Conservation (phyloP, 2,888 invertebrate species). For the Pristionchus entomophagus region DNA sequence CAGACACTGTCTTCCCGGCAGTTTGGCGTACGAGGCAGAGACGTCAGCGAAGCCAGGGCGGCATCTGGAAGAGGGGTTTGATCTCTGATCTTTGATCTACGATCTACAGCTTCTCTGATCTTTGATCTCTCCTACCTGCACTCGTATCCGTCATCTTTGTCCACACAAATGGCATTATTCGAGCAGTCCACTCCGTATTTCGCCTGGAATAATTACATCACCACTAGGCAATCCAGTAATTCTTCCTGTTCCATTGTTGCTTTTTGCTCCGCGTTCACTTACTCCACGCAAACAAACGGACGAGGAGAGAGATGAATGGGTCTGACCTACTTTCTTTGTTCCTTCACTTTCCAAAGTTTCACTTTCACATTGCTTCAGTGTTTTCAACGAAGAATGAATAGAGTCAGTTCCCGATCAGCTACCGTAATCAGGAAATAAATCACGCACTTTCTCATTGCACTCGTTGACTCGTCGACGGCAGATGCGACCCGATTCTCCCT, state of each 20-base stretch:
- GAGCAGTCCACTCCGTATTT: conserved; percentile 73
- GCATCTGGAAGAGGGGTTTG: conserved; percentile 55
- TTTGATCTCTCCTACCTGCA: conserved; percentile 55
- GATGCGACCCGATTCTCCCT: conserved; percentile 66
- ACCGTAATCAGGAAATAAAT: not conserved
- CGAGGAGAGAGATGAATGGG: conserved; percentile 28
- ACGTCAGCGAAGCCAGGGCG: conserved; percentile 76
- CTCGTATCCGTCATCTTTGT: conserved; percentile 70
- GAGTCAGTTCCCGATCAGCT: conserved; percentile 12
- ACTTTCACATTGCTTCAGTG: conserved; percentile 4
- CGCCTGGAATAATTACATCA: not conserved
- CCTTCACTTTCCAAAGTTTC: conserved; percentile 8
- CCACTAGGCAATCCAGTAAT: not conserved
- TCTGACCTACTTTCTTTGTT: conserved; percentile 6
- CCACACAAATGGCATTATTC: conserved; percentile 73
- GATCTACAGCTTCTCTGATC: not conserved
- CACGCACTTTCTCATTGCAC: conserved; percentile 66
- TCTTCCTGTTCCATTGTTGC: not conserved
- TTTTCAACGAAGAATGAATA: not conserved
- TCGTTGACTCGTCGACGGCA: conserved; percentile 74
- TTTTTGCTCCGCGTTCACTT: not conserved
- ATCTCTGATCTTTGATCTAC: not conserved
- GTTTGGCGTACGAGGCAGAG: conserved; percentile 71
- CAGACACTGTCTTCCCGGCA: conserved; percentile 74
- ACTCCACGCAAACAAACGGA: conserved; percentile 1